Evolutionary conservation across 2,113 vertebrate genomes (phyloP), one percentile per base, ranked within the genome.

Genomic region (Ceyx melanurus): DNA sequence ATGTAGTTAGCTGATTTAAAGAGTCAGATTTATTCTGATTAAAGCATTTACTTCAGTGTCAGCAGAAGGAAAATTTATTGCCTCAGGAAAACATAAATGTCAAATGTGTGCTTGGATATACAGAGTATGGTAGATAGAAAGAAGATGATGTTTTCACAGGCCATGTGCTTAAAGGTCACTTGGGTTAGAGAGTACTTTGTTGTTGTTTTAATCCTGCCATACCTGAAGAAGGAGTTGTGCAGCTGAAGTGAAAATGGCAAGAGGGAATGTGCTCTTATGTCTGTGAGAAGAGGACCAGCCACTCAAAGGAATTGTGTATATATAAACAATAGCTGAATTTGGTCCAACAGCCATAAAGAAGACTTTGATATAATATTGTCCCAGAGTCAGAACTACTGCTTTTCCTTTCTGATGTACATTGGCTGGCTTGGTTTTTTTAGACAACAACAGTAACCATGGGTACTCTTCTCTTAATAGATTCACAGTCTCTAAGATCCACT

Each of bases 11-110:
- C 66, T 91, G 81, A 93, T 96, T 93, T 86, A 91, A 95, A 72
- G 85, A 89, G 87, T 86, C 86, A 94, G 90, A 90, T 93, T 96
- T 93, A 86, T 91, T 92, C 95, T 96, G 88, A 95, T 91, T 92
- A 87, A 93, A 93, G 40, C 83, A 58, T 90, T 93, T 90, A 90
- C 42, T 78, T 88, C 68, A 50, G 0, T 87, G 89, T 93, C 90
- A 93, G 78, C 88, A 92, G 70, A 84, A 90, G 56, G 80, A 93
- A 91, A 93, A 95, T 93, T 88, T 96, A 93, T 43, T 82, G 80
- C 82, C 62, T 22, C 88, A 90, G 92, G 91, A 88, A 93, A 95
- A 94, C 74, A 93, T 95, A 94, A 96, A 95, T 88, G 91, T 92
- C 91, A 95, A 96, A 92, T 5, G 80, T 87, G 68, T 93, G 83